Evolutionary conservation across 2,888 invertebrate species (phyloP), one percentile per base, ranked within the genome.

Genomic region (Pseudococcus jackbeardsleyi): DNA sequence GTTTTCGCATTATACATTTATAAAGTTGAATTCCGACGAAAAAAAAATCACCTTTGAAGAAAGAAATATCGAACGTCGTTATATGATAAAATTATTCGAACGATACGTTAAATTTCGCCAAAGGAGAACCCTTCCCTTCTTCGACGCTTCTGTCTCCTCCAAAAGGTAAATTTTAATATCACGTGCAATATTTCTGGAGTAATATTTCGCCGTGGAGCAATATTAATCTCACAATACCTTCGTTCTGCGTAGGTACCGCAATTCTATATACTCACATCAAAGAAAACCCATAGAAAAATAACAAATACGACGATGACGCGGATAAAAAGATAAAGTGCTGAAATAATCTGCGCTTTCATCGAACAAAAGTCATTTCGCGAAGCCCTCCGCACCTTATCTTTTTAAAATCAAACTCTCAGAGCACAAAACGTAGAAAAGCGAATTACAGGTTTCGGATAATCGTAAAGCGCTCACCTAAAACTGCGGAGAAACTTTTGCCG

Each of bases 391-490:
- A 12, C 12, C 15, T n/a, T 22, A 7, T 33, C 72, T 17, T 72
- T 72, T 72, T 72, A 72, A 72, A 72, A 72, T 33, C 72, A 72
- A 72, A 33, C 72, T 39, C 26, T 59, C 12, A 4, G 12, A 50
- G 42, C 48, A 19, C 19, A 22, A 64, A 64, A 64, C 54, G 12
- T 17, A 72, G 72, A 7, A 33, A 33, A 72, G 72, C 72, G 72
- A 72, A 72, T 72, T 72, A 72, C 33, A 72, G 72, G 72, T 72
- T 72, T 72, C 72, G 72, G 72, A 19, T 39, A 72, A 72, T 72
- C 72, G 39, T 72, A 72, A 72, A 72, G 72, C 3, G n/a, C 4
- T 22, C 72, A 72, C 33, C 68, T 7, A 72, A 72, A 33, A 12
- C 59, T n/a, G 42, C 42, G 26, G 11, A 26, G 22, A 68, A 68